Conservation (phyloP, 2,888 invertebrate species). For the Labia minor region DNA sequence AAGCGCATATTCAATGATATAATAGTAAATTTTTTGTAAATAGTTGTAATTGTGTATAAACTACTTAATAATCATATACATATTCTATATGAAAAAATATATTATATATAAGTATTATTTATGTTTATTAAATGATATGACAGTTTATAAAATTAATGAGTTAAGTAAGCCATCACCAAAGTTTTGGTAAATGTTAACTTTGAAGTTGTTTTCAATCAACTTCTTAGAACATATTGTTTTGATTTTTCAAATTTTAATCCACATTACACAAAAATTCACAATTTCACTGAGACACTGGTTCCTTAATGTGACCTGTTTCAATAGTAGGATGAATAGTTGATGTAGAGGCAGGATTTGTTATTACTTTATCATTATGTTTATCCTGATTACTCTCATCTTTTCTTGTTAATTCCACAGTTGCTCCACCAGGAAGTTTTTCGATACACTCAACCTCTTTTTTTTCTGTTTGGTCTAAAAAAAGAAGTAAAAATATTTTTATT, state of each 20-base stretch:
- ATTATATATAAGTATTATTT: slow-evolving; percentile 7
- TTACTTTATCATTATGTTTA: background rate
- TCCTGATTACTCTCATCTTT: background rate
- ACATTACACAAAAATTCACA: background rate
- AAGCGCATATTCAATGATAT: background rate
- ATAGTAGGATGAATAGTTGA: background rate
- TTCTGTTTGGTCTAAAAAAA: background rate
- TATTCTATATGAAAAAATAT: background rate
- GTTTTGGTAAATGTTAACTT: slow-evolving; percentile 7
- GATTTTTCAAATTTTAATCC: background rate
- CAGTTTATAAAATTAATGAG: background rate
- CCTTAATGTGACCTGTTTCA: background rate
- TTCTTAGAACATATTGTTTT: background rate
- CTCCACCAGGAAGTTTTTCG: background rate
- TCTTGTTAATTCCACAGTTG: background rate
- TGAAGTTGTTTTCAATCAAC: background rate
- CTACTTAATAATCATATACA: background rate
- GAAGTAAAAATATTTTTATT: background rate
- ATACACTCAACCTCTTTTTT: background rate
- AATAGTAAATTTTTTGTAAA: background rate
- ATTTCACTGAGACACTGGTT: background rate
- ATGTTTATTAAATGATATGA: background rate
- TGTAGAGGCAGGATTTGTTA: background rate
- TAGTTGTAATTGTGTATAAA: background rate
- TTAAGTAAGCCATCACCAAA: slow-evolving; percentile 6